These are phyloP conservation scores for Dryococelus australis DNA, from an alignment of 2,888 invertebrate species.

Conservation along the genomic window DNA sequence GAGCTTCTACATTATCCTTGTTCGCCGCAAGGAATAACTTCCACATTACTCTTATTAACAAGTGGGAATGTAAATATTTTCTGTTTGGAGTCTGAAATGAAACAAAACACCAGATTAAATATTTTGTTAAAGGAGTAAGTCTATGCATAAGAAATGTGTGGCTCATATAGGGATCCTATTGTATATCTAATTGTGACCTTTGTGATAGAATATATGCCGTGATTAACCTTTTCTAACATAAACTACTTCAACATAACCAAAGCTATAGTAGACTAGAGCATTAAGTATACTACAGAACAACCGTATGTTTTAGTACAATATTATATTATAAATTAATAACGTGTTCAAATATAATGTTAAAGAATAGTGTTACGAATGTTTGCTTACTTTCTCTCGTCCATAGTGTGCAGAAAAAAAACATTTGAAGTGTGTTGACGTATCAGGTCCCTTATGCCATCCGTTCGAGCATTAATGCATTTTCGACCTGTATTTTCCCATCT, in stretches of 20 bases:
- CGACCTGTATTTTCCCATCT: constrained; percentile 5
- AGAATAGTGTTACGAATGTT: not conserved
- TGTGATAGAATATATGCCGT: too few relatives aligned
- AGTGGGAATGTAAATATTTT: constrained; percentile 29
- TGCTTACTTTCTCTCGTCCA: constrained; percentile 5
- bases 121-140: not conserved
- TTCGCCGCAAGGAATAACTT: constrained; percentile 3
- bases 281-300: too few relatives aligned
- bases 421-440: constrained; percentile 21
- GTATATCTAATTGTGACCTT: too few relatives aligned
- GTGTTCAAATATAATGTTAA: too few relatives aligned
- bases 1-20: constrained; percentile 26
- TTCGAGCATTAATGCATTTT: not conserved
- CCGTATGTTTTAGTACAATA: too few relatives aligned
- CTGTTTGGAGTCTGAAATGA: not conserved
- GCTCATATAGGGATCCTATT: too few relatives aligned
- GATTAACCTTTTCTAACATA: too few relatives aligned
- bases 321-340: too few relatives aligned
- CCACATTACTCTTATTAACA: constrained; percentile 32
- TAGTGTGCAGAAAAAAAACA: not conserved
- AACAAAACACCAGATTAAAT: not conserved
- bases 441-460: not conserved
- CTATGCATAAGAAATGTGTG: too few relatives aligned
- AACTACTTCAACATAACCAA: too few relatives aligned
- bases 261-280: too few relatives aligned